Base-by-base conservation (phyloP, 2,888 invertebrate species). In the Chromoteleia sp. region DNA sequence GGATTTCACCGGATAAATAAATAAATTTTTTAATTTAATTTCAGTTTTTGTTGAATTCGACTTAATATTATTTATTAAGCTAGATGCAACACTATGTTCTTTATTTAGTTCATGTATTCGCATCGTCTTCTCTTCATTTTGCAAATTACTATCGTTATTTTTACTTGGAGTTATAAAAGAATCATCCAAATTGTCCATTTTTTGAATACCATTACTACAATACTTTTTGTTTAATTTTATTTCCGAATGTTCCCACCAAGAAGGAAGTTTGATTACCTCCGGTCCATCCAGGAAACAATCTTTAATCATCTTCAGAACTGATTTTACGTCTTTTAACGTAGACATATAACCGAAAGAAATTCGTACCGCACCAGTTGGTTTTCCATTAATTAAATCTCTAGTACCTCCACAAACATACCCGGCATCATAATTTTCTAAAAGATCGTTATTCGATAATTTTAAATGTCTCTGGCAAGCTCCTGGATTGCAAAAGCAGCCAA, bases 401-500 rank as follows among this genome's bases (percentile, higher is more conserved):
- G 96, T 95, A 89, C 98, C 98, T 0, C 98, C 98, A 91, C 98
- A 98, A 41, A 96, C 95, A 91, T 98, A 98, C 0, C 98, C 98
- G 1, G 95, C 94, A 93, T 96, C 94, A 91, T 95, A 97, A 91
- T 98, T 96, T 29, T 94, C 93, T 85, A 94, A 94, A 84, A 98
- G 93, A 68, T 96, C 95, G 10, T 94, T 93, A 61, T 95, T 93
- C 0, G 94, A 93, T 6, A 97, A 92, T 5, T 93, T 92, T 50
- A 99, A 92, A 88, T 96, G 96, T 56, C 95, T 92, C 90, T 98
- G 97, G 89, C 99, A 99, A 0, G 98, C 96, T 10, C 99, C 99
- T 0, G 98, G 96, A 92, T 99, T 99, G 91, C 99, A 99, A 90
- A 98, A 98, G 90, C 99, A 99, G 0, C 99, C 99, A 0, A 98